phyloP scores from a whole-genome alignment of 2,113 vertebrate species.

The Poeciliopsis occidentalis region DNA sequence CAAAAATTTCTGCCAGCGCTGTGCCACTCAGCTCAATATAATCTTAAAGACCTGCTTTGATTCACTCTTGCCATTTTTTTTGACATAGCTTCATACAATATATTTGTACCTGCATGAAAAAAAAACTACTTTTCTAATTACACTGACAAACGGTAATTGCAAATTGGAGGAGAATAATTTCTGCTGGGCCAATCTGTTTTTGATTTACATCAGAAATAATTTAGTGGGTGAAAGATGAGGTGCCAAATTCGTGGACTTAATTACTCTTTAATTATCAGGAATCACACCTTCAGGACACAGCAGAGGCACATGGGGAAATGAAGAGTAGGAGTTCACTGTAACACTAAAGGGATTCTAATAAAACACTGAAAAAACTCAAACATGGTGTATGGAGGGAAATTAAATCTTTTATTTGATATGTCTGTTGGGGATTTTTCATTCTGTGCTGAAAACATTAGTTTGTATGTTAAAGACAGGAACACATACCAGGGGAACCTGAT shows the following conservation, averaged over 20 bases:
- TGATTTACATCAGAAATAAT: conserved; percentile 35
- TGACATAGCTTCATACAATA: no score
- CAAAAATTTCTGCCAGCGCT: no score
- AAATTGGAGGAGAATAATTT: conserved; percentile 12
- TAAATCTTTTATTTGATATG: background rate
- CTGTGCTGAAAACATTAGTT: background rate
- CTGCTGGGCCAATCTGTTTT: conserved; percentile 22
- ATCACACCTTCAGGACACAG: conserved; percentile 25
- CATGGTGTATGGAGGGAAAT: background rate
- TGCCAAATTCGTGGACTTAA: conserved; percentile 28
- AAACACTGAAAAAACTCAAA: background rate
- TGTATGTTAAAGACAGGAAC: background rate
- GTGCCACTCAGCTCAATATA: no score
- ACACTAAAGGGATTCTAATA: background rate
- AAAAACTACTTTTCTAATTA: conserved; percentile 21
- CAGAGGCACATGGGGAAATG: background rate
- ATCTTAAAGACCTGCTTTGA: no score
- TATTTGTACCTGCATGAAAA: background rate
- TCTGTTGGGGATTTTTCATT: background rate
- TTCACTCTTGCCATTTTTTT: no score
- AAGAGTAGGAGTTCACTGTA: background rate
- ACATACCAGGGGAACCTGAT: background rate
- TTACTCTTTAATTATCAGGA: conserved; percentile 29
- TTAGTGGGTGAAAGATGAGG: conserved; percentile 25
- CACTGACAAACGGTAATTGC: conserved; percentile 12